phyloP scores from a whole-genome alignment of 2,888 invertebrate species.

The Acrobasis suavella region DNA sequence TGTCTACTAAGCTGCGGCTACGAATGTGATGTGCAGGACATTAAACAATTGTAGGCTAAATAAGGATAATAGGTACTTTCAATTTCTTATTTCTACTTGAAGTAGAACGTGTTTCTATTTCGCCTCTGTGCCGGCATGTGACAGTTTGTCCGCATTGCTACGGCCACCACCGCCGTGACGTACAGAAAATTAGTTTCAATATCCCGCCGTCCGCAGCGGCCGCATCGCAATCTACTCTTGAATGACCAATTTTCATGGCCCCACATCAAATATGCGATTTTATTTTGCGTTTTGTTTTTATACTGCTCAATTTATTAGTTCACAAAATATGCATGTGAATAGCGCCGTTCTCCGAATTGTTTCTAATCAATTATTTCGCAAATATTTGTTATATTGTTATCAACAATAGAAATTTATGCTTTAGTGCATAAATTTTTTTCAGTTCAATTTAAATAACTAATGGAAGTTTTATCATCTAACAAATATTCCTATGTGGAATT shows the following conservation, averaged over 20 bases:
- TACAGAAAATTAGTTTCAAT: constrained; percentile 73
- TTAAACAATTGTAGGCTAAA: too few relatives aligned
- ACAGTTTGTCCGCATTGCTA: constrained; percentile 46
- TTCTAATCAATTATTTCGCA: not conserved
- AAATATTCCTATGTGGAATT: too few relatives aligned
- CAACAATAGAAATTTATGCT: too few relatives aligned
- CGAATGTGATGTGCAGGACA: too few relatives aligned
- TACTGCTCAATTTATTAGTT: not conserved
- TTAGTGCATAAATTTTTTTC: too few relatives aligned
- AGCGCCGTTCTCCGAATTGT: not conserved
- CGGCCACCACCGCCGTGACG: constrained; percentile 54
- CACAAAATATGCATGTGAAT: not conserved
- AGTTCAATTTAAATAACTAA: too few relatives aligned
- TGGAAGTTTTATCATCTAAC: too few relatives aligned
- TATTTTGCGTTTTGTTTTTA: not conserved
- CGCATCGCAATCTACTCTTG: constrained; percentile 51
- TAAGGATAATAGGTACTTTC: too few relatives aligned
- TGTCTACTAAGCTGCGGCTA: too few relatives aligned
- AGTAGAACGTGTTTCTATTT: constrained; percentile 2
- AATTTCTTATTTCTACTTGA: not conserved
- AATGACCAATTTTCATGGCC: constrained; percentile 3
- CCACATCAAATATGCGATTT: constrained; percentile 3
- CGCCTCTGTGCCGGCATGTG: constrained; percentile 39
- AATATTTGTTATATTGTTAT: too few relatives aligned
- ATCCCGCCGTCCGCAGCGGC: constrained; percentile 56